A percentile compares a stretch with the other conserved stretches of the same genome.
phyloP scores from a whole-genome alignment of 2,888 invertebrate genomes.

The Drosophila anceps region DNA sequence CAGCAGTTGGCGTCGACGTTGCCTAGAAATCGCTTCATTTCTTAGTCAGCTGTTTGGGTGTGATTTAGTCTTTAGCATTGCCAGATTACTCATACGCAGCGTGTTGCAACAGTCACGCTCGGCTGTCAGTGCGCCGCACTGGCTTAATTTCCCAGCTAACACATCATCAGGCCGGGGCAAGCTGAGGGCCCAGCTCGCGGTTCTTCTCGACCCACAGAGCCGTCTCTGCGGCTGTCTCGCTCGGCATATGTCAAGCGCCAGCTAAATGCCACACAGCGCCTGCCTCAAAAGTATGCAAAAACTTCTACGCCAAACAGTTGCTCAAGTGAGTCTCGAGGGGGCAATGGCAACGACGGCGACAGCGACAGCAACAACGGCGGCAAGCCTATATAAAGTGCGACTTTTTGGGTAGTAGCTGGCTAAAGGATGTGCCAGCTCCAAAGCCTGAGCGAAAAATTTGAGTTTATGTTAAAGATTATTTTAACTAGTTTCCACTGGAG shows the following conservation, averaged over 20 bases:
- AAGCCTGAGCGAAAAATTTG: neutral
- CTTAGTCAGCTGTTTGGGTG: conserved; percentile 34
- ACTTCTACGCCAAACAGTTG: conserved; percentile 34
- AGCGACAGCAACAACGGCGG: neutral
- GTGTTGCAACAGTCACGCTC: conserved; percentile 38
- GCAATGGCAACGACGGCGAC: neutral
- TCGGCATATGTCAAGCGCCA: conserved; percentile 49
- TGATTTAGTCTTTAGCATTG: conserved; percentile 31
- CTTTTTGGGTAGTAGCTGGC: neutral
- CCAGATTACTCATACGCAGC: conserved; percentile 69
- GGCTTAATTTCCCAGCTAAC: conserved; percentile 44
- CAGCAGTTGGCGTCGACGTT: neutral
- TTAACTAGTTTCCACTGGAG: neutral
- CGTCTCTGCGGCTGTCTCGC: conserved; percentile 14
- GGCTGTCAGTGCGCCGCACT: conserved; percentile 25
- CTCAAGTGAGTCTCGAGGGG: conserved; percentile 22
- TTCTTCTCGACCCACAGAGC: neutral
- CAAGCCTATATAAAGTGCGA: conserved; percentile 9
- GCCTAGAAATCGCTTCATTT: conserved; percentile 64
- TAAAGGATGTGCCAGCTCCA: neutral
- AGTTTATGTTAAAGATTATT: conserved; percentile 6
- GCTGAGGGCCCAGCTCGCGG: conserved; percentile 31
- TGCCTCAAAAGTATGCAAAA: conserved; percentile 51
- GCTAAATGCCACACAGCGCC: conserved; percentile 58
- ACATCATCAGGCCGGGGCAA: conserved; percentile 71